Evolutionary conservation across 1,140 invertebrate species (phyloP).

Genomic region (Thaumatotibia leucotreta): DNA sequence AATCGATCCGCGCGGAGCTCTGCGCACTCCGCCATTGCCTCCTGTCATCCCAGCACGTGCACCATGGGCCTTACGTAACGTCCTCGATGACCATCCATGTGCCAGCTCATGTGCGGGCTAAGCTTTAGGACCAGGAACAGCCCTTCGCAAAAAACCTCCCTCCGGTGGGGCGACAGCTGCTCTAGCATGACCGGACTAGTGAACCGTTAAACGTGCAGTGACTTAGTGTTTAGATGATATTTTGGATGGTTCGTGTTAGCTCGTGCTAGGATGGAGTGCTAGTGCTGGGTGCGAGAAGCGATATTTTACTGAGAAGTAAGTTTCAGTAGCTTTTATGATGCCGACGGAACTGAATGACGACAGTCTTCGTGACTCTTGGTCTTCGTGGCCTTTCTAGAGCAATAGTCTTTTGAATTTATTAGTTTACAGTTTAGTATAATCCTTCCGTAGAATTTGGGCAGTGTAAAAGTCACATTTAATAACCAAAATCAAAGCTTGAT

Average conservation of each 20-base stretch:
- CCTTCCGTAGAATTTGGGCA: no score
- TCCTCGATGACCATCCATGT: slow-evolving; percentile 39
- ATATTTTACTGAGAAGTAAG: background rate
- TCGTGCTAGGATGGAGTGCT: background rate
- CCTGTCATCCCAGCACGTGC: slow-evolving; percentile 37
- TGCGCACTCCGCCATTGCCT: slow-evolving; percentile 31
- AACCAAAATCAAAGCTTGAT: background rate
- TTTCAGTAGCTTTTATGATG: background rate
- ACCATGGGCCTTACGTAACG: slow-evolving; percentile 49
- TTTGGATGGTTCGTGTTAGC: slow-evolving; percentile 40
- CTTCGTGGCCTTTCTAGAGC: no score
- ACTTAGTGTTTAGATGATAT: slow-evolving; percentile 32
- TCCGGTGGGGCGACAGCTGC: slow-evolving; percentile 96
- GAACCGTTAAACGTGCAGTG: slow-evolving; percentile 17
- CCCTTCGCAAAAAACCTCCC: slow-evolving; percentile 95
- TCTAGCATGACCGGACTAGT: slow-evolving; percentile 30
- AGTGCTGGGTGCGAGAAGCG: background rate
- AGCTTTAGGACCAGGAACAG: slow-evolving; percentile 95
- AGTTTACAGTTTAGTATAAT: no score
- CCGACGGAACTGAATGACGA: background rate
- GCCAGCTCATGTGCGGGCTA: slow-evolving; percentile 91
- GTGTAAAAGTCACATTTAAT: background rate
- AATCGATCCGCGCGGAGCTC: slow-evolving; percentile 39
- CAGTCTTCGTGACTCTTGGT: no score
- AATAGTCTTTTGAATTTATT: no score